Evolutionary conservation across 2,888 invertebrate genomes (phyloP).

Genomic region (Nemapogon koenigi): DNA sequence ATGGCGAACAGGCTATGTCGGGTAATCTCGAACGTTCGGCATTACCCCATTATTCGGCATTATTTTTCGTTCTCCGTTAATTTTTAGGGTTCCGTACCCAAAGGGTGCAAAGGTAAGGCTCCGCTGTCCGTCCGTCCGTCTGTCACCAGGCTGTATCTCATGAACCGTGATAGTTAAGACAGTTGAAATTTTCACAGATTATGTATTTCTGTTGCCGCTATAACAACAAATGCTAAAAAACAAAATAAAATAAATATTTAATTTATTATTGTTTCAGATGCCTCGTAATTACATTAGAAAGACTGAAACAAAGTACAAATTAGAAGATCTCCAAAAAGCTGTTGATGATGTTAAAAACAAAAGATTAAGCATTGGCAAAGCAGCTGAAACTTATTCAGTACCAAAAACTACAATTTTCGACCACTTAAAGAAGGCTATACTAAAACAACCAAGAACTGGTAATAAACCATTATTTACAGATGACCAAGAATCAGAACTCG

Average conservation of each 20-base stretch:
- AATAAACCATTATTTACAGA: slow-evolving; percentile 10
- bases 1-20: neutral
- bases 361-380: slow-evolving; percentile 12
- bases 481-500: slow-evolving; percentile 11
- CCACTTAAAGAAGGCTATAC: slow-evolving; percentile 9
- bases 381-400: slow-evolving; percentile 13
- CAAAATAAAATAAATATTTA: too few species aligned
- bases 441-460: slow-evolving; percentile 6
- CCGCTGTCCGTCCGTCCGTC: too few species aligned
- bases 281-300: slow-evolving; percentile 13
- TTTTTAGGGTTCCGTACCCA: too few species aligned
- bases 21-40: neutral
- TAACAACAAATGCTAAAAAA: too few species aligned
- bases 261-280: slow-evolving; percentile 14
- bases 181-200: too few species aligned
- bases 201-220: too few species aligned
- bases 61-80: too few species aligned
- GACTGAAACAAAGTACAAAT: slow-evolving; percentile 14
- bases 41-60: neutral
- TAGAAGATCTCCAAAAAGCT: slow-evolving; percentile 13
- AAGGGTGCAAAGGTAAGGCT: too few species aligned
- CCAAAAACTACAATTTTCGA: slow-evolving; percentile 12
- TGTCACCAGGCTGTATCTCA: too few species aligned
- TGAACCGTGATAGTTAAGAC: too few species aligned
- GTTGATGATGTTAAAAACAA: slow-evolving; percentile 12